Evolutionary conservation across 2,888 invertebrate species (phyloP), one percentile per base, ranked within the genome.

Genomic region (Scaeva pyrastri): DNA sequence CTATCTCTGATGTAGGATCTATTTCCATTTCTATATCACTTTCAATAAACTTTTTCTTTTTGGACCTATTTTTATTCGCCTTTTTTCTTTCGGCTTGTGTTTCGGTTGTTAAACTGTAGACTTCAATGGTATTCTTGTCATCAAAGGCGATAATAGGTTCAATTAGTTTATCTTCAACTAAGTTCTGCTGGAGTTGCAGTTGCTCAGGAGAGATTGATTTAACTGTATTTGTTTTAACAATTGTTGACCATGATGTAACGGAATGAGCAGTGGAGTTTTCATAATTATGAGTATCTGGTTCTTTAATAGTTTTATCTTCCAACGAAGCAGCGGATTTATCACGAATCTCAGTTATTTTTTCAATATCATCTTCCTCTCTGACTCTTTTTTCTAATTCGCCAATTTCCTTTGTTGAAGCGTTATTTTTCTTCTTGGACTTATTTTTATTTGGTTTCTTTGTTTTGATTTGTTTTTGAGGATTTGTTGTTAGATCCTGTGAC

Each of bases 381-480:
- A 45, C 7, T 45, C n/a, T 16, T n/a, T n/a, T 45, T n/a, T 16
- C 45, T 16, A 45, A 7, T 7, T 45, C 31, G 31, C 8, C 6
- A 31, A 31, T 31, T 5, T 31, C 31, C 5, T 7, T 5, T 31
- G 31, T 16, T 2, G 45, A n/a, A n/a, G 16, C n/a, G 7, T 45
- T 21, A 21, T 6, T 26, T 19, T 60, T 75, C 62, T 52, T 68
- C 26, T 21, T 41, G 0, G 55, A 11, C 7, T 81, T 76, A 4
- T 62, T 45, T 11, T 71, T 75, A 8, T n/a, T 39, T 16, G 36
- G 5, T 26, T 56, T 26, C 14, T 11, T 43, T 7, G 45, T n/a
- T 41, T 50, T 23, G 5, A 58, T 41, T 21, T 50, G 66, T 45
- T n/a, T 21, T n/a, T 21, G 4, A 21, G 21, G 5, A 21, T 21